A percentile compares a stretch with the other conserved stretches of the same genome.
These are phyloP conservation scores for Meiosimyza decipiens DNA, from an alignment of 2,888 invertebrate species.

Conservation along the genomic window DNA sequence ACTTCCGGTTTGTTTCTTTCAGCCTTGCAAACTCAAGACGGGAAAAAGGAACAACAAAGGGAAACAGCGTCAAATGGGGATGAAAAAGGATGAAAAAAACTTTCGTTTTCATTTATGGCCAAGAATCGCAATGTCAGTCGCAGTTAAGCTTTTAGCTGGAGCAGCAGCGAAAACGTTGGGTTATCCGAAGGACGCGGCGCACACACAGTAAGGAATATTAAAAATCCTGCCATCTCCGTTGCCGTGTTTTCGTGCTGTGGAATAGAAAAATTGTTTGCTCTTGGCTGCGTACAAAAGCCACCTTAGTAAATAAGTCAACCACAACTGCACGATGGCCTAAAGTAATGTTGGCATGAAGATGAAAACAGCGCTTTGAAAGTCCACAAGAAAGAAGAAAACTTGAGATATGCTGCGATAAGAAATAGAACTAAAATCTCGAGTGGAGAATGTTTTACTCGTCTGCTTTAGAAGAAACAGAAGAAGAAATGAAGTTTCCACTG, in stretches of 20 bases:
- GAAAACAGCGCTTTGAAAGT: too few relatives aligned
- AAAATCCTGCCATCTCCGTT: background rate
- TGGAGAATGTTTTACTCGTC: too few relatives aligned
- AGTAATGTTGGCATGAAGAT: background rate
- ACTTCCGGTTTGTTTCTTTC: conserved; percentile 23
- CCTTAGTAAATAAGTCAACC: conserved; percentile 23
- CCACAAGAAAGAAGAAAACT: too few relatives aligned
- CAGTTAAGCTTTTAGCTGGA: background rate
- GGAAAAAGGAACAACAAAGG: background rate
- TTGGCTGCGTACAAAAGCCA: conserved; percentile 23
- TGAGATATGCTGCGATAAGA: too few relatives aligned
- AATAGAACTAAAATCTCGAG: too few relatives aligned
- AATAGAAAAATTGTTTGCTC: too few relatives aligned
- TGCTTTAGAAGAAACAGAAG: too few relatives aligned
- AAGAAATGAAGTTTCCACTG: too few relatives aligned
- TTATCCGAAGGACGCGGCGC: too few relatives aligned
- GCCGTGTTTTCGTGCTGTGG: background rate
- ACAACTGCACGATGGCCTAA: conserved; percentile 13
- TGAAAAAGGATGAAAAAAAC: conserved; percentile 6
- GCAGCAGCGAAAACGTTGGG: too few relatives aligned
- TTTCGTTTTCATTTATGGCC: conserved; percentile 28
- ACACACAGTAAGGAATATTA: too few relatives aligned
- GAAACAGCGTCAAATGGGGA: background rate
- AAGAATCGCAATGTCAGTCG: background rate
- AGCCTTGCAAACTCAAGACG: conserved; percentile 1